Base-by-base conservation (phyloP, 1,140 invertebrate genomes). In the Drosophila ficusphila region DNA sequence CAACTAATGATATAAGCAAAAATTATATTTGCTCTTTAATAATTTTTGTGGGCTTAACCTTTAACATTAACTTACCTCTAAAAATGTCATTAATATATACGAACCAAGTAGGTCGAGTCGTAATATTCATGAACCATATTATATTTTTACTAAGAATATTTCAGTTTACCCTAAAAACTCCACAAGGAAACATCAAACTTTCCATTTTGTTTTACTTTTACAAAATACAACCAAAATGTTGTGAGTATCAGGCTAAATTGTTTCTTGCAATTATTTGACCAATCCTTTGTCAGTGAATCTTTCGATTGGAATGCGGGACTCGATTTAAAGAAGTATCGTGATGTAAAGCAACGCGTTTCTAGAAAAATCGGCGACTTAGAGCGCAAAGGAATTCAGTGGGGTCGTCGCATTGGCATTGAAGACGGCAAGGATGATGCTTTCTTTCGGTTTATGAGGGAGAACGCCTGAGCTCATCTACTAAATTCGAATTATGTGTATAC, bases 151-250 rank as follows among this genome's bases (percentile, higher is more conserved):
- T 16, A 4, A 1, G 3, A 4, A 7, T 8, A 0, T 6, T 18
- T 42, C 25, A 62, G 36, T 60, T 31, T 16, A 33, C n/a, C 54
- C 52, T 19, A 11, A 14, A 58, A 34, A 25, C 54, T 12, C 21
- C 1, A 58, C 21, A 34, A 34, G n/a, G 53, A 21, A 58, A 58
- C 48, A 58, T 56, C 29, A 7, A 54, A 18, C 14, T 34, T 33
- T 33, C 25, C 9, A 12, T 16, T 54, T 57, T 54, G 21, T 12
- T 58, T 54, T 34, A 18, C 21, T 58, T 58, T 58, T 54, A 34
- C 48, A 34, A 54, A 58, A 54, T 23, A 58, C 14, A 9, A 23
- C 18, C 16, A 64, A 12, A 62, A 64, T 64, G 56, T 64, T 64
- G 60, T 61, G 12, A 64, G 60, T 64, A 29, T 34, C 25, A 9